Evolutionary conservation across 2,888 invertebrate species (phyloP), one percentile per base, ranked within the genome.

Genomic region (Lycophotia porphyrea): DNA sequence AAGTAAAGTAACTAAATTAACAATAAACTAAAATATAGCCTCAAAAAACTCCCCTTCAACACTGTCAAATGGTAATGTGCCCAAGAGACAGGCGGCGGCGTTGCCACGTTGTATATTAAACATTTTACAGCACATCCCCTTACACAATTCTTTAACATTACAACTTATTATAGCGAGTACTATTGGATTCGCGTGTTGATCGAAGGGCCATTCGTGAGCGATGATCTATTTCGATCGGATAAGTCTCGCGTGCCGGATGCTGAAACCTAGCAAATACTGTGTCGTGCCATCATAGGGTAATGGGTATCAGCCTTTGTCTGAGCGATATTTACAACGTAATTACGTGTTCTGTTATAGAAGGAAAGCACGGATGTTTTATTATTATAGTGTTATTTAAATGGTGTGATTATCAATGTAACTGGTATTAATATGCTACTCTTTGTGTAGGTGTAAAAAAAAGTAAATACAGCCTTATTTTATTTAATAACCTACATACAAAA

Each of bases 171-270:
- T 31, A 82, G 13, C 58, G 34, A 73, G 81, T 83, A 86, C 88
- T 91, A 93, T 93, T 91, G 92, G 94, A 94, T 94, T 93, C 91
- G 95, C 95, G 95, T 95, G 95, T 91, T 81, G 64, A 84, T 84
- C 84, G 84, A 85, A 87, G 81, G 81, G 87, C 81, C 81, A 91
- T 95, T 95, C 96, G 95, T 96, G 95, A 93, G 94, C 92, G 93
- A 93, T 95, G 95, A 96, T 96, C 96, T 94, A 86, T 92, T 96
- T 96, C 94, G 93, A 93, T 94, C 90, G 94, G 94, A 91, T 94
- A 93, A 94, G 92, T 91, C 92, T 93, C 87, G 93, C 95, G 95
- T 95, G 95, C 91, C 94, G 93, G 95, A 95, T 94, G 95, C 95
- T 94, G 96, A 96, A 96, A 94, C 96, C 96, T 93, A 90, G 93